Base-by-base conservation (phyloP, 2,888 invertebrate genomes). In the Pocota personata region DNA sequence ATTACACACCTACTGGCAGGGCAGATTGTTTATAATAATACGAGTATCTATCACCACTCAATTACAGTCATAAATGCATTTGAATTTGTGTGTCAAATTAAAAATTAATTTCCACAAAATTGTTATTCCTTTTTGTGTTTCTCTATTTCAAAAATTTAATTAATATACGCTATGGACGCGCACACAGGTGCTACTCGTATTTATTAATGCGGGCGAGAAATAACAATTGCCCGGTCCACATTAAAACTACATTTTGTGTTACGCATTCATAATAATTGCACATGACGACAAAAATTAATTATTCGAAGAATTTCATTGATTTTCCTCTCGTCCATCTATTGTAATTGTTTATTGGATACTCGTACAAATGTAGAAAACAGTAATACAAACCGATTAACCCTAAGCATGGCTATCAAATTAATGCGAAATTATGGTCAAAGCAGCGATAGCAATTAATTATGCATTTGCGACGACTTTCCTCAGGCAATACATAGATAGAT, bases 391-490 rank as follows among this genome's bases (percentile, higher is more conserved):
- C 21, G 14, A 3, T 32, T 43, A 35, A 24, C 67, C 58, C 12
- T 16, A 55, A 66, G 57, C 57, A 40, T 40, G n/a, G 50, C 35
- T 43, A 43, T 69, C 60, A 40, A 32, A 60, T 67, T 58, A 48
- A 67, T 48, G n/a, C 58, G 43, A 57, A 76, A 67, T 27, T 66
- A 66, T 76, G 43, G 48, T 67, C 37, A 76, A 57, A 30, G 7
- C 48, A 50, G 58, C 24, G 58, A 60, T 66, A 46, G 67, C 43
- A 37, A 77, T 77, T 77, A 60, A 58, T 77, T 69, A 69, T 60
- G 48, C 50, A 77, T 77, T 27, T 46, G 12, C 40, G 14, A 14
- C 12, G 30, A 35, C 19, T 37, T 7, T 60, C 60, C 76, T 58
- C 14, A 19, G 67, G 76, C 27, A 19, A 6, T 6, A 12, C 1